Base-by-base conservation (phyloP, 2,113 vertebrate species). In the Stercorarius parasiticus region DNA sequence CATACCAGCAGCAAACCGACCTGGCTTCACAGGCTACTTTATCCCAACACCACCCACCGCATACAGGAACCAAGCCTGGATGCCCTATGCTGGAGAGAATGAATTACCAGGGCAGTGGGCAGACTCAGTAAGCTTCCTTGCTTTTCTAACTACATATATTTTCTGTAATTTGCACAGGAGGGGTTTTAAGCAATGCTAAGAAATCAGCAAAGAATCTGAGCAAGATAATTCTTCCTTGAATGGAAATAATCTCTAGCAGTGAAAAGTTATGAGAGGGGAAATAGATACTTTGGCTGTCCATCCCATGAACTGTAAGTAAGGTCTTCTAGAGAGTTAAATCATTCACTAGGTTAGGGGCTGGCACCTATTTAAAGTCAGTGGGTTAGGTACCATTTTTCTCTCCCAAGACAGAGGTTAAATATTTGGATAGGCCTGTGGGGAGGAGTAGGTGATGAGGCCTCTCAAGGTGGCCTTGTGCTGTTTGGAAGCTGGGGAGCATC, bases 31-130 rank as follows among this genome's bases (percentile, higher is more conserved):
- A 0, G 99, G 99, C 88, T 99, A 99, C 97, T 99, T 99, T 92
- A 99, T 99, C 91, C 99, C 99, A 67, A 99, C 99, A 2, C 99
- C 99, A 26, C 98, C 99, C 73, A 98, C 98, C 0, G 99, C 99
- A 65, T 99, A 99, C 92, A 98, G 99, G 95, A 99, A 98, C 97
- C 99, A 99, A 36, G 99, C 99, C 94, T 99, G 99, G 99, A 99
- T 99, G 99, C 99, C 99, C 81, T 99, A 99, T 36, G 98, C 99
- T 23, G 99, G 98, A 74, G 99, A 99, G 79, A 99, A 98, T 15
- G 99, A 99, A 86, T 95, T 99, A 69, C 97, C 99, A 0, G 98
- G 98, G 84, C 99, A 99, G 97, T 99, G 99, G 99, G 98, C 99
- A 62, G 99, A 99, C 84, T 99, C 99, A 96, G 99, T 99, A 99